Conservation (phyloP, 1,140 invertebrate species). For the Lethrus apterus region DNA sequence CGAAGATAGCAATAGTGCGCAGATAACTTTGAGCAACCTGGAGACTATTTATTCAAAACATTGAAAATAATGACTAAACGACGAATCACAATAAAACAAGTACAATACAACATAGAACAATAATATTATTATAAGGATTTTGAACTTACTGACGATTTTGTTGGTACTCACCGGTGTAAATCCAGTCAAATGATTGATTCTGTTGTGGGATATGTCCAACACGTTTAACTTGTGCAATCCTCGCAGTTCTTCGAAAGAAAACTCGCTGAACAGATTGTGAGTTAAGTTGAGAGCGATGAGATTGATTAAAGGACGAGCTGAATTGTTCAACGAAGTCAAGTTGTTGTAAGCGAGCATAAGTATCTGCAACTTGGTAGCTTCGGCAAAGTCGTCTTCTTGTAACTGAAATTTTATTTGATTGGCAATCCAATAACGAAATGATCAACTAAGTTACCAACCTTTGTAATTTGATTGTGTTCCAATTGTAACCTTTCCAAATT, state of each 20-base stretch:
- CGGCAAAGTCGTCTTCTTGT: constrained; percentile 64
- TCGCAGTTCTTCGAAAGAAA: constrained; percentile 67
- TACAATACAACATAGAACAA: no score
- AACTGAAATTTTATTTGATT: constrained; percentile 46
- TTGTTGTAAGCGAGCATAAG: constrained; percentile 64
- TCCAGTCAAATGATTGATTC: constrained; percentile 57
- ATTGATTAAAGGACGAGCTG: constrained; percentile 57
- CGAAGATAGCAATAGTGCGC: no score
- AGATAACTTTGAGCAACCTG: no score
- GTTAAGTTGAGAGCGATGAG: constrained; percentile 64
- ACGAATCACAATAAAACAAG: no score
- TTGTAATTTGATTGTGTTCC: constrained; percentile 64
- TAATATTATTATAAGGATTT: no score
- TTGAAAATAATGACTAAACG: no score
- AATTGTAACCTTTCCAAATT: constrained; percentile 58
- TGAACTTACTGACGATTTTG: neutral
- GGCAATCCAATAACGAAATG: neutral
- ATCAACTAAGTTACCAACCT: constrained; percentile 44
- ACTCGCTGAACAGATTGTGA: constrained; percentile 65
- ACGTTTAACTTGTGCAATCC: constrained; percentile 57
- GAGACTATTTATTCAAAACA: no score
- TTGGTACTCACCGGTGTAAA: constrained; percentile 56
- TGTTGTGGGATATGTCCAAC: constrained; percentile 68
- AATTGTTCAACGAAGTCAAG: constrained; percentile 62
- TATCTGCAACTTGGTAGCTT: constrained; percentile 56